A percentile compares a stretch with the other conserved stretches of the same genome.
Conservation (phyloP, 2,797 vertebrate species). For the Microhierax caerulescens region DNA sequence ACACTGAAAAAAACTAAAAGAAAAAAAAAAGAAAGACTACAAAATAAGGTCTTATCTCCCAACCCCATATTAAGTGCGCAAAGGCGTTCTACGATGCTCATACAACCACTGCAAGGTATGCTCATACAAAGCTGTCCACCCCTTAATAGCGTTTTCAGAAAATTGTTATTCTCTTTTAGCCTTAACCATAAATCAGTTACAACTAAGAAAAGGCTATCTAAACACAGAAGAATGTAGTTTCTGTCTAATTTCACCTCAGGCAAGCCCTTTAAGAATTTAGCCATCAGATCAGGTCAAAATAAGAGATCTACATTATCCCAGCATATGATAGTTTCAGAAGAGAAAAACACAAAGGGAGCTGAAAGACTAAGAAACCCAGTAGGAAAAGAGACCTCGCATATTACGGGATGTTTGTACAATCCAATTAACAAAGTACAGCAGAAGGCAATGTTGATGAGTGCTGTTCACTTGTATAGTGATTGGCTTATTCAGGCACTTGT, state of each 20-base stretch:
- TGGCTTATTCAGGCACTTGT: neutral
- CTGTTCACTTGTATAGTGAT: neutral
- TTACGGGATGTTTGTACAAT: neutral
- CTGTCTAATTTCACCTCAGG: neutral
- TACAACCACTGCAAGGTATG: neutral
- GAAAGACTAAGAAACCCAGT: neutral
- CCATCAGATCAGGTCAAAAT: neutral
- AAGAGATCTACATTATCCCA: neutral
- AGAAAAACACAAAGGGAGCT: neutral
- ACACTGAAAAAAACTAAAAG: no score
- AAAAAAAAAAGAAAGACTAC: neutral
- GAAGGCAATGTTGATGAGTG: neutral
- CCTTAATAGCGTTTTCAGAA: neutral
- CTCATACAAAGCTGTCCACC: neutral
- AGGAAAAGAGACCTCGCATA: neutral
- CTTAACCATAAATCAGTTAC: neutral
- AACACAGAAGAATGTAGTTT: neutral
- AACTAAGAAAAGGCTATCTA: neutral
- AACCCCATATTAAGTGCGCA: neutral
- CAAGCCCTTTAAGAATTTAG: neutral
- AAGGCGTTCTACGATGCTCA: neutral
- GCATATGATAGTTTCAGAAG: neutral
- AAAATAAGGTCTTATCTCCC: neutral
- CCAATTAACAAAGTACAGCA: neutral
- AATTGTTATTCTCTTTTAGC: neutral